Percentiles rank a stretch among this genome's conserved stretches.
phyloP scores from a whole-genome alignment of 2,888 invertebrate genomes.

The Acanthosepion esculentum region DNA sequence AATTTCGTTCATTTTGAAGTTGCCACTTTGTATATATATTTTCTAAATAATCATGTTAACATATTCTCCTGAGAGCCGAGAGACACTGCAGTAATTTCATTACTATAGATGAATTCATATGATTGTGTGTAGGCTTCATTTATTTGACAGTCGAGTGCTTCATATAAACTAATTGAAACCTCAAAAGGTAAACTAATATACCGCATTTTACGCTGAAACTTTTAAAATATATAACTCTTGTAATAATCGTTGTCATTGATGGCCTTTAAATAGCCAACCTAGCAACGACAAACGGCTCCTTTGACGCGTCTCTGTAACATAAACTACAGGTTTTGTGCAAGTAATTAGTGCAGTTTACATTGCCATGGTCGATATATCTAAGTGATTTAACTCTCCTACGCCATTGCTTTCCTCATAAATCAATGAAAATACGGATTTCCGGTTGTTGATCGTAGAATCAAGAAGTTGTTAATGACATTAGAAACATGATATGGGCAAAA shows the following conservation, averaged over 20 bases:
- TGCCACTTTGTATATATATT: neutral
- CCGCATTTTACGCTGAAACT: neutral
- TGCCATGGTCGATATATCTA: constrained; percentile 20
- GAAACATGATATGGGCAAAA: neutral
- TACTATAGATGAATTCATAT: neutral
- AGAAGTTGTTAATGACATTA: neutral
- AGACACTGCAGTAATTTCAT: constrained; percentile 20
- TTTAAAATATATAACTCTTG: neutral
- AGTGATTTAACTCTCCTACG: neutral
- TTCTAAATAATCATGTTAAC: neutral
- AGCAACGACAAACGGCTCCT: neutral
- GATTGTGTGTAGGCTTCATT: neutral
- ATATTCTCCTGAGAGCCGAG: neutral
- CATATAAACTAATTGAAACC: neutral
- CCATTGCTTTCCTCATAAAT: neutral
- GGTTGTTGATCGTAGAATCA: neutral
- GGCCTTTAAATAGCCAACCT: neutral
- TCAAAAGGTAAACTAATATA: neutral
- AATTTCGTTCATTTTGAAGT: constrained; percentile 4
- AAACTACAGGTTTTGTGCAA: neutral
- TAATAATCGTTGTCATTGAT: neutral
- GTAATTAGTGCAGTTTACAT: neutral
- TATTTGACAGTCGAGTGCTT: neutral
- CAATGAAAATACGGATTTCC: constrained; percentile 20
- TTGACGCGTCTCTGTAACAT: constrained; percentile 33